Percentiles rank a stretch among this genome's conserved stretches.
phyloP scores from a whole-genome alignment of 2,888 invertebrate genomes.

The Idaea straminata region DNA sequence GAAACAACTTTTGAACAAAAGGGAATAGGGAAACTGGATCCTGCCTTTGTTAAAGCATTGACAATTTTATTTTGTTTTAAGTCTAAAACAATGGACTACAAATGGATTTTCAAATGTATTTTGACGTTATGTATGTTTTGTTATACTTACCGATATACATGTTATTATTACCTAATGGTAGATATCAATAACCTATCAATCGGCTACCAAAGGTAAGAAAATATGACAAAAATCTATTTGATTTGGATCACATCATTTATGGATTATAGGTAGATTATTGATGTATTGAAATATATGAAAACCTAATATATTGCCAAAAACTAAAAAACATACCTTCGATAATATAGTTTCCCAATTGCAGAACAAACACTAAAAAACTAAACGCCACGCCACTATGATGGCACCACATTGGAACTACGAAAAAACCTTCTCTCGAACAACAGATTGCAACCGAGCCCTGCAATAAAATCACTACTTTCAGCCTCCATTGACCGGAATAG shows the following conservation, averaged over 20 bases:
- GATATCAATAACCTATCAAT: too few relatives aligned
- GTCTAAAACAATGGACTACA: background rate
- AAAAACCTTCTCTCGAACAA: constrained; percentile 15
- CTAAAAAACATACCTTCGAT: too few relatives aligned
- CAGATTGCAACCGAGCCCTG: constrained; percentile 25
- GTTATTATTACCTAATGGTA: too few relatives aligned
- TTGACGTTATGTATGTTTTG: background rate
- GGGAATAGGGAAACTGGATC: background rate
- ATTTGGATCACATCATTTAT: too few relatives aligned
- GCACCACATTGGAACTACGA: background rate
- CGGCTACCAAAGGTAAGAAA: too few relatives aligned
- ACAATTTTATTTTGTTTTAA: background rate
- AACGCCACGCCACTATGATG: background rate
- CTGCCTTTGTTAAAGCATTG: background rate
- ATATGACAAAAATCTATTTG: too few relatives aligned
- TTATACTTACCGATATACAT: too few relatives aligned
- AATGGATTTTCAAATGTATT: background rate
- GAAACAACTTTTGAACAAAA: constrained; percentile 19
- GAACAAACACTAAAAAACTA: background rate
- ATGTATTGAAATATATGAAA: too few relatives aligned
- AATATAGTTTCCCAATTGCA: too few relatives aligned
- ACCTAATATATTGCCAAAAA: too few relatives aligned
- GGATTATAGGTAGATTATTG: too few relatives aligned
- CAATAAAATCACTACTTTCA: constrained; percentile 27
- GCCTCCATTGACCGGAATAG: constrained; percentile 11